These are phyloP conservation scores for Fistularia tabacaria DNA, from an alignment of 2,797 vertebrate genomes.

Conservation along the genomic window DNA sequence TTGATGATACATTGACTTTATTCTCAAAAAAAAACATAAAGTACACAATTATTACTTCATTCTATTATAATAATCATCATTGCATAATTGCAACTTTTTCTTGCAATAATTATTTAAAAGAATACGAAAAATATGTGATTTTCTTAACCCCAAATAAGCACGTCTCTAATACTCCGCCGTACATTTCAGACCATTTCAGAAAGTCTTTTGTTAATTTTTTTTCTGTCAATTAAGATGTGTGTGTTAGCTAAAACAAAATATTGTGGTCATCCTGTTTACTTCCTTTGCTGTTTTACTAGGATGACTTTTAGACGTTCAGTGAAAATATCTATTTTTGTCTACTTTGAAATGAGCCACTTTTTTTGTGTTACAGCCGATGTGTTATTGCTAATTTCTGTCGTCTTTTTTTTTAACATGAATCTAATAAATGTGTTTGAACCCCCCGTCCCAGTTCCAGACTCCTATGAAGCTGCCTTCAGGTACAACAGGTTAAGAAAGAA, in stretches of 20 bases:
- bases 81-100: no score
- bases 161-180: no score
- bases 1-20: no score
- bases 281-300: slow-evolving; percentile 15
- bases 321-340: slow-evolving; percentile 21
- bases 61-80: no score
- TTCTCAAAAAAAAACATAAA: no score
- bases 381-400: slow-evolving; percentile 13
- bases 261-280: slow-evolving; percentile 17
- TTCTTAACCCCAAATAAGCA: no score
- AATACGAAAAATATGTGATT: no score
- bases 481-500: slow-evolving; percentile 15
- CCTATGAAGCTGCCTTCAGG: slow-evolving; percentile 2
- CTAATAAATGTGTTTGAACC: slow-evolving; percentile 58
- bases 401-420: slow-evolving; percentile 33
- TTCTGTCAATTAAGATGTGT: slow-evolving; percentile 5
- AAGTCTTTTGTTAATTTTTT: slow-evolving; percentile 14
- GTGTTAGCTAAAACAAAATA: slow-evolving; percentile 23
- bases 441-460: slow-evolving; percentile 18
- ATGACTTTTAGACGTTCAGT: slow-evolving; percentile 13
- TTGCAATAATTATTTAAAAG: no score
- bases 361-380: slow-evolving; percentile 16
- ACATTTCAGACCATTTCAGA: not conserved
- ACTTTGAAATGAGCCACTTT: slow-evolving; percentile 14
- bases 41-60: no score